These are phyloP conservation scores for Asbolus verrucosus DNA, from an alignment of 1,140 invertebrate genomes.

Conservation along the genomic window DNA sequence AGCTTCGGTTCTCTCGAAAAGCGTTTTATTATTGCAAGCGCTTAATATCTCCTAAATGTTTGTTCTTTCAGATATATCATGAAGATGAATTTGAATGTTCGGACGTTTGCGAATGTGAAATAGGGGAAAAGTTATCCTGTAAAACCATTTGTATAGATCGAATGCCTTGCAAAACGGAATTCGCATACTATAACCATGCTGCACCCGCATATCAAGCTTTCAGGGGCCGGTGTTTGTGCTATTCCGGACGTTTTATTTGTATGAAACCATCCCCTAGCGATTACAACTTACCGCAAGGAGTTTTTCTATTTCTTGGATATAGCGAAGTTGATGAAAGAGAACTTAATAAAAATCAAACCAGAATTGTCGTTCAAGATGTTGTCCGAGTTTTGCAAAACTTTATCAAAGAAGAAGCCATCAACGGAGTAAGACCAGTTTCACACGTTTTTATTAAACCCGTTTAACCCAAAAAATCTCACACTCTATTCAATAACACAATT, in stretches of 20 bases:
- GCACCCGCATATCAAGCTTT: slow-evolving; percentile 90
- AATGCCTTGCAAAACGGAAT: slow-evolving; percentile 84
- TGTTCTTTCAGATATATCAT: slow-evolving; percentile 79
- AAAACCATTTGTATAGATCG: slow-evolving; percentile 87
- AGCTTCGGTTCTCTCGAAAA: background rate
- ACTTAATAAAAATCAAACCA: slow-evolving; percentile 82
- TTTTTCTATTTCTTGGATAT: slow-evolving; percentile 89
- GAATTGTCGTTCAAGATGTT: slow-evolving; percentile 83
- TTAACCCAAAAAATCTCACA: slow-evolving; percentile 21
- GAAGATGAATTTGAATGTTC: slow-evolving; percentile 87
- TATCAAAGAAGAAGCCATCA: slow-evolving; percentile 76
- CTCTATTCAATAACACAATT: slow-evolving; percentile 5
- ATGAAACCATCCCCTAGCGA: slow-evolving; percentile 86
- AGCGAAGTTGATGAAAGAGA: slow-evolving; percentile 84
- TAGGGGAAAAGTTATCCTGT: slow-evolving; percentile 81
- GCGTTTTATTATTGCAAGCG: background rate
- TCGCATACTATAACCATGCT: slow-evolving; percentile 89
- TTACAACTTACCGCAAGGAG: slow-evolving; percentile 82
- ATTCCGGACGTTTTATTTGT: slow-evolving; percentile 90
- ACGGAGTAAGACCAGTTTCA: slow-evolving; percentile 70
- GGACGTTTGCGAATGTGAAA: slow-evolving; percentile 83
- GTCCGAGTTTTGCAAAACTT: slow-evolving; percentile 83
- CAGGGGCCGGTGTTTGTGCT: slow-evolving; percentile 88
- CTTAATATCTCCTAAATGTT: slow-evolving; percentile 19
- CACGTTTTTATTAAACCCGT: slow-evolving; percentile 12